A percentile compares a stretch with the other conserved stretches of the same genome.
phyloP scores from a whole-genome alignment of 2,888 invertebrate species.

The Lepidochitona cinerea region DNA sequence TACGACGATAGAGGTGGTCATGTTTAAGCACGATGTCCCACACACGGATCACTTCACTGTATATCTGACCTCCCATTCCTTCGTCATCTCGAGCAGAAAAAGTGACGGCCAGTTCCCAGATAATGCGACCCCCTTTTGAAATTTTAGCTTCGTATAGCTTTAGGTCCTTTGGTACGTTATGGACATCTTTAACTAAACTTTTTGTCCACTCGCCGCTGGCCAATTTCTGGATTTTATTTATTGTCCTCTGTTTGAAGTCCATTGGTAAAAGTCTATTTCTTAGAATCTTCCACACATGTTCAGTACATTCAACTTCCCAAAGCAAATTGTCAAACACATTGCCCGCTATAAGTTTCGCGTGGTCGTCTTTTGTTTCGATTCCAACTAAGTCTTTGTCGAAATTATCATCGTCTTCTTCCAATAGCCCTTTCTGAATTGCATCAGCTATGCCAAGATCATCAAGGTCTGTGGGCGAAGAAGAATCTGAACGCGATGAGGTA shows the following conservation, averaged over 20 bases:
- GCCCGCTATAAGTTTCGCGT: too few species aligned
- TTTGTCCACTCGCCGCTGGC: conserved; percentile 59
- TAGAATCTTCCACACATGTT: conserved; percentile 53
- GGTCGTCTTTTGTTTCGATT: too few species aligned
- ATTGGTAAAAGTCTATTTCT: conserved; percentile 43
- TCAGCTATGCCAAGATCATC: too few species aligned
- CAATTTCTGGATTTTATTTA: conserved; percentile 47
- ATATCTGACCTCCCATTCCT: conserved; percentile 42
- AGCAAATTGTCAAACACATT: conserved; percentile 55
- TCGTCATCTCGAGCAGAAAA: conserved; percentile 54
- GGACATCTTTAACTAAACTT: conserved; percentile 42
- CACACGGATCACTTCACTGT: conserved; percentile 52
- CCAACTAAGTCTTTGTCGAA: too few species aligned
- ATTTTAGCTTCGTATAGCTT: conserved; percentile 50
- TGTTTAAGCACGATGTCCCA: conserved; percentile 46
- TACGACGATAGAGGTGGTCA: conserved; percentile 29
- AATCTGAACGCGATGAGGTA: too few species aligned
- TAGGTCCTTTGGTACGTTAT: conserved; percentile 38
- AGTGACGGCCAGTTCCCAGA: conserved; percentile 61
- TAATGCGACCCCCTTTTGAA: conserved; percentile 36
- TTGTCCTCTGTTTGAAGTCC: conserved; percentile 44
- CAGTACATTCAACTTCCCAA: conserved; percentile 65
- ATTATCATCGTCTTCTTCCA: too few species aligned
- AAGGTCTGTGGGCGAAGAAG: too few species aligned
- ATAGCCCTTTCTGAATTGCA: too few species aligned